Conservation (phyloP, 1,140 invertebrate genomes). For the Achroia grisella region DNA sequence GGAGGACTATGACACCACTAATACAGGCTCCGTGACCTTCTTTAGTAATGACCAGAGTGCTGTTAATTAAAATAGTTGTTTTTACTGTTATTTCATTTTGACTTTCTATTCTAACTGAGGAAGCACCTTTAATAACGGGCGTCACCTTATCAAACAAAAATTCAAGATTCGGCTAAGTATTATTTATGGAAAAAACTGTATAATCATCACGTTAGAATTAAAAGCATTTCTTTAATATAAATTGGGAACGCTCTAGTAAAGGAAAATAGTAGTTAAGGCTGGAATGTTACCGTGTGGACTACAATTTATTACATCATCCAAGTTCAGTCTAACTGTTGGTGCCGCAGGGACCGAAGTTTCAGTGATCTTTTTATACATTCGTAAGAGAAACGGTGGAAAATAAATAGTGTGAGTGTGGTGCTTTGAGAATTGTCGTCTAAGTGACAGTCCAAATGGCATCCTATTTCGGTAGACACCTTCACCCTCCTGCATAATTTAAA, state of each 20-base stretch:
- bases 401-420: constrained; percentile 6
- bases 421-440: constrained; percentile 4
- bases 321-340: constrained; percentile 7
- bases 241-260: not conserved
- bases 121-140: too few species aligned
- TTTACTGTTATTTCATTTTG: too few species aligned
- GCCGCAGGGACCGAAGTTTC: constrained; percentile 9
- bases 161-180: too few species aligned
- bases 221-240: too few species aligned
- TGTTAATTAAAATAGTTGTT: too few species aligned
- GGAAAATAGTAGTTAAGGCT: not conserved
- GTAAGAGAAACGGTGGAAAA: constrained; percentile 6
- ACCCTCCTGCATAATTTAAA: constrained; percentile 1
- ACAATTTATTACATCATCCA: constrained; percentile 19
- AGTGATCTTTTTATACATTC: constrained; percentile 10
- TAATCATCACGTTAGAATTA: too few species aligned
- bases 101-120: too few species aligned
- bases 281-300: constrained; percentile 9
- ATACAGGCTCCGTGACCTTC: too few species aligned
- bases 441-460: constrained; percentile 4
- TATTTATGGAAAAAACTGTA: too few species aligned
- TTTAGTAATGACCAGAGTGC: too few species aligned
- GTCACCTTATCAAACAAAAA: too few species aligned
- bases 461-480: constrained; percentile 3
- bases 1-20: too few species aligned